Base-by-base conservation (phyloP, 53 echinoderm and acorn worm genomes). In the Echinarachnius parma region DNA sequence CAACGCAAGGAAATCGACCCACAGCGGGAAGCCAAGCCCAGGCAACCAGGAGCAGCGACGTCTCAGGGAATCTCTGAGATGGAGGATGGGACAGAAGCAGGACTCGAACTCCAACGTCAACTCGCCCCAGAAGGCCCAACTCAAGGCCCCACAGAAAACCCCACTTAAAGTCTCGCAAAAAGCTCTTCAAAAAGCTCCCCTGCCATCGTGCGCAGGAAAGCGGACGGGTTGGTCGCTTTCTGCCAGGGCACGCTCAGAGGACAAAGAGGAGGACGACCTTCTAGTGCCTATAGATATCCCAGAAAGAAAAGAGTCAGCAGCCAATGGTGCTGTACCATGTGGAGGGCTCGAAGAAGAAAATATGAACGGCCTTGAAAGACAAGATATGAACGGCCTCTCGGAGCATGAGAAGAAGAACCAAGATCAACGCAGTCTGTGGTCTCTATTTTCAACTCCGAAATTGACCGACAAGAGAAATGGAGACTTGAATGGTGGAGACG, bases 391-490 rank as follows among this genome's bases (percentile, higher is more conserved):
- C 18, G 52, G 52, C 9, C 9, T 19, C 4, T 19, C 13, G 4
- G 13, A 4, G 52, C 11, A 4, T 34, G 70, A 54, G 5, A 70
- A 35, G 70, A 70, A 70, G 32, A 53, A 16, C 22, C 34, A 34
- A 23, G 70, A 70, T 4, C 53, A 70, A n/a, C 36, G 70, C 30
- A 70, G 70, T 37, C 54, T 70, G 5, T 70, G 70, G 70, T 70
- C 70, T 11, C 21, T 70, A 16, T 70, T 70, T 35, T 29, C 53
- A 9, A 21, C 70, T 34, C 70, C 70, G 0, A 70, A 69, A 52
- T 31, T 20, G 49, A 2, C 31, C 7, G 66, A 66, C 9, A 37
- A 62, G 25, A 39, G 42, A 39, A 39, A 39, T 39, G 42, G 42
- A 39, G n/a, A n/a, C n/a, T n/a, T n/a, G n/a, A n/a, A n/a, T n/a